Evolutionary conservation across 2,797 vertebrate species (phyloP), one percentile per base, ranked within the genome.

Genomic region (Denticeps clupeoides): DNA sequence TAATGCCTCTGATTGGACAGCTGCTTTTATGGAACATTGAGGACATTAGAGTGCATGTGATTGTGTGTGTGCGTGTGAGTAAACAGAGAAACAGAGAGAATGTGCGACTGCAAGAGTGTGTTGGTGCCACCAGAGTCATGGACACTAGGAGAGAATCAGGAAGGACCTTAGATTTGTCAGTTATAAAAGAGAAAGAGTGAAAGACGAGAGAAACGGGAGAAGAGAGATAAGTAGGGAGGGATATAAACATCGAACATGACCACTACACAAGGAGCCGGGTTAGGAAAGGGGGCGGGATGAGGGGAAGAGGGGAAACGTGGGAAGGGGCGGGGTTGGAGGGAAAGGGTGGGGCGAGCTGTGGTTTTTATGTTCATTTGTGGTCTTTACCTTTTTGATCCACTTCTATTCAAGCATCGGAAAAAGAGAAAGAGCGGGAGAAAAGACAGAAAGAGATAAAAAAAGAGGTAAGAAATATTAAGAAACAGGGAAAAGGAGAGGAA

Each of bases 331-430:
- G 53, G 47, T 47, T 49, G 49, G 65, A 65, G 64, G 59, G 63
- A 53, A 47, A 58, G 52, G 45, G 75, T 70, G 72, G 75, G 72
- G 75, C 75, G 75, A 84, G 78, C 84, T 84, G 84, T 86, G 85
- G 86, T 82, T 85, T 80, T 85, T 84, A 86, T 85, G 85, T 83
- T 87, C 75, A 82, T 85, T n/a, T 82, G 82, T 88, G 84, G 86
- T 89, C 83, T 88, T 93, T 93, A 93, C 90, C 90, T 93, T 93
- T 93, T 90, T 93, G 90, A 85, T 92, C 90, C 90, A 93, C 90
- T 93, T 93, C 90, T 93, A 93, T 91, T 93, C 89, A 93, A 90
- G 90, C 90, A 88, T 91, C 90, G 86, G 89, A 90, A 93, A 88
- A 82, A 87, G 87, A 77, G 82, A 80, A 64, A 70, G 67, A 75